phyloP scores from a whole-genome alignment of 2,888 invertebrate species.

The Harmothoe impar region DNA sequence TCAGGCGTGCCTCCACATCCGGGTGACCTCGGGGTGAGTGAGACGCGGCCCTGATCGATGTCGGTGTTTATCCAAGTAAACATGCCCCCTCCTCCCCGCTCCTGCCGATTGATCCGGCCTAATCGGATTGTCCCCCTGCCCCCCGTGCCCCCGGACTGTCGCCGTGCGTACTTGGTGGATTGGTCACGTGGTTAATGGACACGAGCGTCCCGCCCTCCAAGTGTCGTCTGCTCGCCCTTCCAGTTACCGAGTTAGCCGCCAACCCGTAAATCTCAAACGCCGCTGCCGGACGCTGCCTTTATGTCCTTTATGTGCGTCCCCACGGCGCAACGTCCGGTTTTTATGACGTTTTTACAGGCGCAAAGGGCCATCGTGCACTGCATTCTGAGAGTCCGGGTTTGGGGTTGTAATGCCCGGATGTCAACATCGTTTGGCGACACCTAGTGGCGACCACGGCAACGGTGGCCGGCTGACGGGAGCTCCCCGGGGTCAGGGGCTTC shows the following conservation, averaged over 20 bases:
- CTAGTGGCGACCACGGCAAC: slow-evolving; percentile 52
- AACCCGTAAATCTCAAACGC: slow-evolving; percentile 43
- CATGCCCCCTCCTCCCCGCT: neutral
- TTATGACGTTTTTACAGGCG: slow-evolving; percentile 37
- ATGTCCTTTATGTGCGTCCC: slow-evolving; percentile 48
- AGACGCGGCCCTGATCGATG: slow-evolving; percentile 33
- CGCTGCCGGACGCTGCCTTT: slow-evolving; percentile 32
- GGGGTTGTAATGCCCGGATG: slow-evolving; percentile 46
- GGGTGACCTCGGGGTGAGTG: slow-evolving; percentile 20
- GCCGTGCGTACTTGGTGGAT: slow-evolving; percentile 49
- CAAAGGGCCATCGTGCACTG: neutral
- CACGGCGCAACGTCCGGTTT: slow-evolving; percentile 54
- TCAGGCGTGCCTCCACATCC: slow-evolving; percentile 30
- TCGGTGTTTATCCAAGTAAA: slow-evolving; percentile 33
- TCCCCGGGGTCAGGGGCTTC: neutral
- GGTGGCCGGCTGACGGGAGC: neutral
- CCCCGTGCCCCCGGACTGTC: slow-evolving; percentile 18
- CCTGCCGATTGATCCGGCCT: slow-evolving; percentile 38
- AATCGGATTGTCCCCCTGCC: slow-evolving; percentile 46
- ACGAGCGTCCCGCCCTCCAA: neutral
- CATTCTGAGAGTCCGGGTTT: slow-evolving; percentile 1
- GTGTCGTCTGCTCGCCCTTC: slow-evolving; percentile 50
- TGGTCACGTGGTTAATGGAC: slow-evolving; percentile 62
- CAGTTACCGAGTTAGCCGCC: neutral
- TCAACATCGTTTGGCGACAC: slow-evolving; percentile 46